Base-by-base conservation (phyloP, 2,797 vertebrate genomes). In the Tokudaia tokunoshimensis region DNA sequence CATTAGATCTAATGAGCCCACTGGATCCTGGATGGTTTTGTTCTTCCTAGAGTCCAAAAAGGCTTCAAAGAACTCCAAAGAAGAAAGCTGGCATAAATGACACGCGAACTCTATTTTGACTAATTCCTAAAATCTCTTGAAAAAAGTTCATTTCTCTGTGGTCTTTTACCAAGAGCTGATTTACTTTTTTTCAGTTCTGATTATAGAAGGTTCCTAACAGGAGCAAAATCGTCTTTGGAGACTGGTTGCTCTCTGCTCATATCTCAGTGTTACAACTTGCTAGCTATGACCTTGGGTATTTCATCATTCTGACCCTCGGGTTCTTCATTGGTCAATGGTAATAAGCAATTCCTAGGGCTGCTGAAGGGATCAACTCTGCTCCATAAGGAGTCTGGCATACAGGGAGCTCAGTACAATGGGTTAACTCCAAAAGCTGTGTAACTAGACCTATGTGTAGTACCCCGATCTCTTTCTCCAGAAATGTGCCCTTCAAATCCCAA, bases 111-210 rank as follows among this genome's bases (percentile, higher is more conserved):
- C 20, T 8, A 0, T 65, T 90, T 70, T 61, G 61, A n/a, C n/a
- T 24, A 87, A 92, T 79, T 37, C 50, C 63, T 76, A 80, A 83
- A 92, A 24, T 88, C 29, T 63, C 50, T 63, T 57, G 63, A 95
- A 70, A n/a, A 87, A 82, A 37, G 52, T 63, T 24, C 19, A 81
- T 3, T 9, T 59, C 65, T 34, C n/a, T 63, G 75, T 4, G 24
- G 82, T 63, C 59, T 91, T 87, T 80, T 55, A 61, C 37, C 22
- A 34, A 52, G 44, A 47, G 65, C 6, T 24, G 5, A 29, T 52
- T 79, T 37, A 34, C 37, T 47, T 26, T 63, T 63, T 22, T 57
- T 44, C 50, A 52, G 31, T 76, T n/a, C 72, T 86, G 10, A 92
- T 15, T 37, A 3, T 24, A 83, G 47, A 93, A 15, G 61, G 17